Conservation (phyloP, 2,113 vertebrate genomes). For the Oostethus manadensis region DNA sequence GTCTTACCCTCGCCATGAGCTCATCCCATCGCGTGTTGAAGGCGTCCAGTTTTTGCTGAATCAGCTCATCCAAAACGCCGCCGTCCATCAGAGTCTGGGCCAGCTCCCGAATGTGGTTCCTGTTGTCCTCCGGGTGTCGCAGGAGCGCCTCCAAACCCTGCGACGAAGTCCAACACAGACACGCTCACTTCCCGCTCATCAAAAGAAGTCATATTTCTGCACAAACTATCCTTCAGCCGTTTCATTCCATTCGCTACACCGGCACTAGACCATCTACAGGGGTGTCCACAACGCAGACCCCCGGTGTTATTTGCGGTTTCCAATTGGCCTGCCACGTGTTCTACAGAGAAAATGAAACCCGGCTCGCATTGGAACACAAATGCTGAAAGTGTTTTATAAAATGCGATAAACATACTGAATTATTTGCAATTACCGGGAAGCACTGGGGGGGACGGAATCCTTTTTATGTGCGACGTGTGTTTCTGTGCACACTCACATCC, state of each 20-base stretch:
- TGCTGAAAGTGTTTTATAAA: no score
- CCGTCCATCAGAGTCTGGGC: slow-evolving; percentile 96
- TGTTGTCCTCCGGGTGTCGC: slow-evolving; percentile 92
- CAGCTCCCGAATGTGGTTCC: slow-evolving; percentile 90
- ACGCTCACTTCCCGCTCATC: not conserved
- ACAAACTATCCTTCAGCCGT: no score
- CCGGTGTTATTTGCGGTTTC: no score
- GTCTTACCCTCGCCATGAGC: slow-evolving; percentile 83
- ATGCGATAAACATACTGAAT: no score
- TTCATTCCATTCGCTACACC: no score
- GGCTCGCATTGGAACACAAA: no score
- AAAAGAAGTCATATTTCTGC: not conserved
- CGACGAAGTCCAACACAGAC: slow-evolving; percentile 18
- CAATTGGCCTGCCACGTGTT: no score
- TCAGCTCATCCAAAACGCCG: slow-evolving; percentile 92
- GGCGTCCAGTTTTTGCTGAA: slow-evolving; percentile 89
- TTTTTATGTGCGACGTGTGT: not conserved
- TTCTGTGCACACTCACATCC: slow-evolving; percentile 75
- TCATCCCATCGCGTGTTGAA: slow-evolving; percentile 93
- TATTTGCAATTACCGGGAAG: no score
- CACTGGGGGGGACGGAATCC: no score
- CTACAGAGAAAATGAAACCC: no score
- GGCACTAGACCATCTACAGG: no score
- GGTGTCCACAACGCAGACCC: no score
- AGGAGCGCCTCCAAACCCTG: slow-evolving; percentile 85